Base-by-base conservation (phyloP, 2,888 invertebrate species). In the Noctua janthe region DNA sequence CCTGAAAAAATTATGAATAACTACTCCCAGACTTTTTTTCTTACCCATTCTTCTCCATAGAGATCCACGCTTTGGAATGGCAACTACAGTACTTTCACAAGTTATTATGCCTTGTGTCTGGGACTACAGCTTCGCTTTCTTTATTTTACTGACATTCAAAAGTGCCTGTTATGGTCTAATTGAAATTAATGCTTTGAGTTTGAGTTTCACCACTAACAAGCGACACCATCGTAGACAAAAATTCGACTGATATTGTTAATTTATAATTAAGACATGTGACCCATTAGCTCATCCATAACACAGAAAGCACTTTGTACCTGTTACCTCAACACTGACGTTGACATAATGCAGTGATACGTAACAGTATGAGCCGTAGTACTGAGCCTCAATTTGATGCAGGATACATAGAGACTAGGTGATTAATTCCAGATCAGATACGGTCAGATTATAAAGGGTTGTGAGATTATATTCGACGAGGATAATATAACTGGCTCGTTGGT, bases 291-390 rank as follows among this genome's bases (percentile, higher is more conserved):
- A 23, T 66, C 11, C 15, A 7, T 29, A 66, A 39, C 23, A 39
- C 39, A 39, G 23, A 35, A 39, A 67, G 15, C 49, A 69, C 67
- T 76, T 78, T 39, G 29, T 78, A 49, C 1, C 59, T 59, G 69
- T 78, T 67, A 47, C 23, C 29, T 76, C 35, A 15, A 23, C 39
- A 49, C 4, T 51, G 78, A 78, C 77, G 17, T 78, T 78, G 77
- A 78, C 59, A 69, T 43, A 78, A 23, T 76, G 56, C 56, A 59
- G 66, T 59, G 74, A 29, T 51, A 29, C 29, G 49, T 78, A 59
- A 77, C 69, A 6, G 39, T 39, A 69, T 59, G n/a, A n/a, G 23
- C 39, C 67, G n/a, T n/a, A n/a, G n/a, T n/a, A 15, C 29, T 15
- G 29, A 59, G 49, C 17, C 59, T 76, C 78, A 69, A 29, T 76